These are phyloP conservation scores for Larimichthys crocea DNA, from an alignment of 2,113 vertebrate species.

Conservation along the genomic window DNA sequence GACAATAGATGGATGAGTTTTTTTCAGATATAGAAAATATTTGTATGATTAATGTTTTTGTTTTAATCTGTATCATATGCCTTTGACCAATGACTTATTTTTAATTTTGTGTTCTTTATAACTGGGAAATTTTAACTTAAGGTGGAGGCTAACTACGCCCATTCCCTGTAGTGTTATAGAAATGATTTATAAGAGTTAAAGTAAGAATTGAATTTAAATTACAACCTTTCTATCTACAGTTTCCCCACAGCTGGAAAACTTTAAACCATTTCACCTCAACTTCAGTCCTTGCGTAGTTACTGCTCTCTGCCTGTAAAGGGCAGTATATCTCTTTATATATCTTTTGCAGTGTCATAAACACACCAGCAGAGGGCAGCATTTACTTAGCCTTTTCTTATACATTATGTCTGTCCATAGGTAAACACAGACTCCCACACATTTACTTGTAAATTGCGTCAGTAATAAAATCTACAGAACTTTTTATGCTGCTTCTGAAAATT, in stretches of 20 bases:
- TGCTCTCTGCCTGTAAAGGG: neutral
- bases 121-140: no score
- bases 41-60: neutral
- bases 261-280: neutral
- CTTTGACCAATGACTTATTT: neutral
- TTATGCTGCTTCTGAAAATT: neutral
- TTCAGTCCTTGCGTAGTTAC: neutral
- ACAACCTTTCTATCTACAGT: neutral
- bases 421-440: neutral
- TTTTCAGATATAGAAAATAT: neutral
- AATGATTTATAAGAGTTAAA: neutral
- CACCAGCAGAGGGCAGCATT: slow-evolving; percentile 68
- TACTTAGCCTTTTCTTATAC: neutral
- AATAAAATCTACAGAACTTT: neutral
- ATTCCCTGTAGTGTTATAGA: no score
- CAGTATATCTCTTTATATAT: no score
- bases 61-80: slow-evolving; percentile 18
- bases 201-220: neutral
- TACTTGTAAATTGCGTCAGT: neutral
- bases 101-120: neutral
- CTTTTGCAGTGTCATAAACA: slow-evolving; percentile 22
- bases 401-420: neutral
- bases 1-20: no score
- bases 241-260: neutral
- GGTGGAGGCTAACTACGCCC: no score